Conservation (phyloP, 2,888 invertebrate genomes). For the Eupithecia centaureata region DNA sequence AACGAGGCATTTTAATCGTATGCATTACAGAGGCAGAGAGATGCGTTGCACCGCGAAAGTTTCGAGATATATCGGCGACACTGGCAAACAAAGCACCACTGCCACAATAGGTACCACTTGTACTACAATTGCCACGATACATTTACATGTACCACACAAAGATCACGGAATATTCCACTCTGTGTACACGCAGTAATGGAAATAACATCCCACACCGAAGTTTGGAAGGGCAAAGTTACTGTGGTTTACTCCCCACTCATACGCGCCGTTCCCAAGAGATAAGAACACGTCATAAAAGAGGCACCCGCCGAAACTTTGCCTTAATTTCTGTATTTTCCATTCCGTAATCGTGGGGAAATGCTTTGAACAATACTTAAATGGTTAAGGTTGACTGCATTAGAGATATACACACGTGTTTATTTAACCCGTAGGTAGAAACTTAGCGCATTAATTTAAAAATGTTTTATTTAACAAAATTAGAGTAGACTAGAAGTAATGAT, state of each 20-base stretch:
- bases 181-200: constrained; percentile 53
- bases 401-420: constrained; percentile 40
- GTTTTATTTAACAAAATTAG: no score
- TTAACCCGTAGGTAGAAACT: constrained; percentile 17
- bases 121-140: constrained; percentile 59
- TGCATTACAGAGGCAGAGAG: constrained; percentile 50
- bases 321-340: constrained; percentile 72
- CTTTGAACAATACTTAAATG: constrained; percentile 59
- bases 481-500: no score
- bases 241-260: constrained; percentile 54
- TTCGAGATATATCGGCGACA: constrained; percentile 80
- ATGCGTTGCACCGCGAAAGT: constrained; percentile 72
- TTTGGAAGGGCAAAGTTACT: constrained; percentile 50
- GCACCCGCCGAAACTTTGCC: constrained; percentile 73
- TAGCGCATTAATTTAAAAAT: background rate
- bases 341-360: constrained; percentile 60
- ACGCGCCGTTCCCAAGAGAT: constrained; percentile 69
- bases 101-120: constrained; percentile 73
- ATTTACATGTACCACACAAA: constrained; percentile 40
- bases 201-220: constrained; percentile 43
- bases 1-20: constrained; percentile 45
- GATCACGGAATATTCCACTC: constrained; percentile 48
- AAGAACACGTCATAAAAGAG: constrained; percentile 80
- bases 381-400: constrained; percentile 53
- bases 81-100: constrained; percentile 74